Evolutionary conservation across 1,140 invertebrate genomes (phyloP), one percentile per base, ranked within the genome.

Genomic region (Thereuonema tuberculata): DNA sequence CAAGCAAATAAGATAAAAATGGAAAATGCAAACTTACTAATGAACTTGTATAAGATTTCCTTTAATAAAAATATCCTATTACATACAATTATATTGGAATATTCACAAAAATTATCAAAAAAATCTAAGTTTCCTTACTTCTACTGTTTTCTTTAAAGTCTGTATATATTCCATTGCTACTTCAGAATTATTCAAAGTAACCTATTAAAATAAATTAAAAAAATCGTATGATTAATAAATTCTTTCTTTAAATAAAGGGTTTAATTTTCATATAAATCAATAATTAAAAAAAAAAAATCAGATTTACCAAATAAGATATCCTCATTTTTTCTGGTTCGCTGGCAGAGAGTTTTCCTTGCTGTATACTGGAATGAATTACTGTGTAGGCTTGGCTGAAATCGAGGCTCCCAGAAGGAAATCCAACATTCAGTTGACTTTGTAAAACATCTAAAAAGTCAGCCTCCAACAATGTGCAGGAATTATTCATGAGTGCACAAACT

Each of bases 401-500:
- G 58, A 91, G 76, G 67, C 87, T 86, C n/a, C 86, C 86, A 25
- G 83, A 85, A 9, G 87, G 89, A 75, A 92, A 95, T 21, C 91
- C 89, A 68, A 84, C 82, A 58, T 85, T 79, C 23, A 98, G 74
- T 49, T 84, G 80, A 23, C 78, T 78, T 57, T 84, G 82, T 24
- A 98, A 77, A 28, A 87, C 82, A 58, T 80, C 81, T 20, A 84
- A 82, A 70, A 90, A 92, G 65, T 89, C 85, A 56, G 86, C 84
- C 76, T 98, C 95, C 27, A 99, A 75, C 50, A 90, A 81, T 1
- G 86, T 81, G 67, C 85, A 86, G 1, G 87, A 88, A 75, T 95
- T 93, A 74, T 99, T 99, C 1, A 99, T 83, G 66, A 97, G 90
- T 28, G 93, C 93, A 77, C 96, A 98, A 49, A 93, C 84, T 43